phyloP scores from a whole-genome alignment of 2,797 vertebrate genomes.

The Syndactyla subalaris region DNA sequence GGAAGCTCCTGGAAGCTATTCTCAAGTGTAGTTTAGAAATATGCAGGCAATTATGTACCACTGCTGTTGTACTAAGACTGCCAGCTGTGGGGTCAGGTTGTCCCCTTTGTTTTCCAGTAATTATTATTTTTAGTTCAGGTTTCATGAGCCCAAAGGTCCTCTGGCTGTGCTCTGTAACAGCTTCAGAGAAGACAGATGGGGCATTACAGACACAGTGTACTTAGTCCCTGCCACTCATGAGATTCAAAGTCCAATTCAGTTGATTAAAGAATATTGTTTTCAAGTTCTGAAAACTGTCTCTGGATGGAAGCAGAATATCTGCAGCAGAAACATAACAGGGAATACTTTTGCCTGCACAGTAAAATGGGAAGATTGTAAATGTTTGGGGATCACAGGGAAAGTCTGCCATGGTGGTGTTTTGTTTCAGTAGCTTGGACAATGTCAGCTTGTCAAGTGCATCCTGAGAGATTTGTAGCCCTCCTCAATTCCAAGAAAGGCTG shows the following conservation, averaged over 20 bases:
- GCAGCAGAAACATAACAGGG: neutral
- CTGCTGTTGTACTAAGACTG: neutral
- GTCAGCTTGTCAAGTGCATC: neutral
- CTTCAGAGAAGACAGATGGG: slow-evolving; percentile 36
- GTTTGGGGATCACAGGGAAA: neutral
- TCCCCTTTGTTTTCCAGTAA: slow-evolving; percentile 58
- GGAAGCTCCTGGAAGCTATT: slow-evolving; percentile 5
- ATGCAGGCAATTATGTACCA: neutral
- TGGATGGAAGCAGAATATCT: neutral
- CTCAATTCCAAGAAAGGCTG: neutral
- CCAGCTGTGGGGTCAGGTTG: slow-evolving; percentile 24
- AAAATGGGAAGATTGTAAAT: neutral
- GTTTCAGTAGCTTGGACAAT: neutral
- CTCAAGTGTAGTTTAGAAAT: neutral
- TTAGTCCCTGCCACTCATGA: neutral
- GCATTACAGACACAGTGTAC: neutral
- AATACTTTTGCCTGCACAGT: neutral
- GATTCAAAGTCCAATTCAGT: neutral
- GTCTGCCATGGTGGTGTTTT: neutral
- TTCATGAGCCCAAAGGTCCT: slow-evolving; percentile 48
- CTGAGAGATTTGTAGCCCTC: neutral
- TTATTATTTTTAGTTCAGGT: slow-evolving; percentile 36
- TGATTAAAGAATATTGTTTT: neutral
- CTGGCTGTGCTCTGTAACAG: neutral
- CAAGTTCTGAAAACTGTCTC: neutral